These are phyloP conservation scores for Apodemus agrarius DNA, from an alignment of 2,797 vertebrate genomes.

Conservation along the genomic window DNA sequence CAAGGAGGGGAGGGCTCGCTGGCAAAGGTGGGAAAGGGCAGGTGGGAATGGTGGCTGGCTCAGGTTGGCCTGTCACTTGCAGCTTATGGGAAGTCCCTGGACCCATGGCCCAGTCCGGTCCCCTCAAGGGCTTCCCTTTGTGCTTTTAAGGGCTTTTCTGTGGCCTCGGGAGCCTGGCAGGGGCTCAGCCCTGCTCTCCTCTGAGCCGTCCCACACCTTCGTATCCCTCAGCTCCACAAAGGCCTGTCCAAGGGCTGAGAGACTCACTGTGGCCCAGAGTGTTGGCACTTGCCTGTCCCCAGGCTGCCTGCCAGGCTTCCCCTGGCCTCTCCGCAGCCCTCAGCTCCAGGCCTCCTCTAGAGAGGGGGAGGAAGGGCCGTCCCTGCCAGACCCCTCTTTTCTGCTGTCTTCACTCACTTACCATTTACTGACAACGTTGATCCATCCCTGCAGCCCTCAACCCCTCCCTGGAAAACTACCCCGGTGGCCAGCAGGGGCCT, in stretches of 20 bases:
- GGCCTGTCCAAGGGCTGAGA: not conserved
- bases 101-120: not conserved
- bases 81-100: not conserved
- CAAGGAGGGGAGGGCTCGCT: not conserved
- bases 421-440: not conserved
- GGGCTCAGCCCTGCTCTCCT: not conserved
- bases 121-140: not conserved
- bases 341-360: not conserved
- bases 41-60: not conserved
- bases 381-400: not conserved
- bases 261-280: not conserved
- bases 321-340: not conserved
- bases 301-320: not conserved
- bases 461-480: fast-evolving
- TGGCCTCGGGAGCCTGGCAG: not conserved
- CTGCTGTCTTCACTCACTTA: not conserved
- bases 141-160: not conserved
- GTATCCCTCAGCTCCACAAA: not conserved
- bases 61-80: too few relatives aligned
- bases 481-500: not conserved
- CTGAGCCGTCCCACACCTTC: not conserved
- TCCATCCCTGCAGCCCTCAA: fast-evolving
- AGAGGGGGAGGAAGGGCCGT: not conserved
- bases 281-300: not conserved
- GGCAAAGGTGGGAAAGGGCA: not conserved